Conservation (phyloP, 2,113 vertebrate species). For the Pica pica region DNA sequence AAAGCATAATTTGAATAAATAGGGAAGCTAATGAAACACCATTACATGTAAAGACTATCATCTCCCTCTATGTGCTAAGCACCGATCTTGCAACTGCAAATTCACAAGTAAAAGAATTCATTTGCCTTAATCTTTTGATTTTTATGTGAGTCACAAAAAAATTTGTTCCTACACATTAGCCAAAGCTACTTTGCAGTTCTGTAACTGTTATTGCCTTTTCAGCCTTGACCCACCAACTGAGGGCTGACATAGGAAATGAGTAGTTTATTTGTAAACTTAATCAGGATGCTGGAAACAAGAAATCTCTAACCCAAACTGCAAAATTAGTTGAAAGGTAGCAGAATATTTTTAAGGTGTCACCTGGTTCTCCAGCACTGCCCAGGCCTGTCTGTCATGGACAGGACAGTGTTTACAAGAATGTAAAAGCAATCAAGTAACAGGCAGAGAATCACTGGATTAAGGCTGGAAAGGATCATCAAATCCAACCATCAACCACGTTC, state of each 20-base stretch:
- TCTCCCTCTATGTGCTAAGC: not conserved
- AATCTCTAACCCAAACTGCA: not conserved
- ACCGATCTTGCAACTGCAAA: not conserved
- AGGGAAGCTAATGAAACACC: constrained; percentile 41
- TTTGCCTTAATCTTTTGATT: not conserved
- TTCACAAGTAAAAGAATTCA: not conserved
- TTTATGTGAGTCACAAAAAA: not conserved
- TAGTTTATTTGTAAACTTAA: not conserved
- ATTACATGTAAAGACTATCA: constrained; percentile 30
- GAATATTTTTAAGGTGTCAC: not conserved
- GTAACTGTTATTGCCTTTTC: not conserved
- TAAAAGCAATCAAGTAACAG: not conserved
- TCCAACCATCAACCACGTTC: not conserved
- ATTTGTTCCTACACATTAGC: not conserved
- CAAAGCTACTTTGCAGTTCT: not conserved
- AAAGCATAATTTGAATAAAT: constrained; percentile 52
- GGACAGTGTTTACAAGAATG: not conserved
- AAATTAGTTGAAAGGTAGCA: not conserved
- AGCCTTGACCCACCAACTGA: not conserved
- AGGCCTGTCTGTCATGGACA: too few species aligned
- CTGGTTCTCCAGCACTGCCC: not conserved
- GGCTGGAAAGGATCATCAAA: not conserved
- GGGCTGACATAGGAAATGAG: not conserved
- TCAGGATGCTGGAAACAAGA: not conserved
- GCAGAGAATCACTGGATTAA: not conserved